Evolutionary conservation across 2,888 invertebrate species (phyloP), one percentile per base, ranked within the genome.

Genomic region (Portevinia maculata): DNA sequence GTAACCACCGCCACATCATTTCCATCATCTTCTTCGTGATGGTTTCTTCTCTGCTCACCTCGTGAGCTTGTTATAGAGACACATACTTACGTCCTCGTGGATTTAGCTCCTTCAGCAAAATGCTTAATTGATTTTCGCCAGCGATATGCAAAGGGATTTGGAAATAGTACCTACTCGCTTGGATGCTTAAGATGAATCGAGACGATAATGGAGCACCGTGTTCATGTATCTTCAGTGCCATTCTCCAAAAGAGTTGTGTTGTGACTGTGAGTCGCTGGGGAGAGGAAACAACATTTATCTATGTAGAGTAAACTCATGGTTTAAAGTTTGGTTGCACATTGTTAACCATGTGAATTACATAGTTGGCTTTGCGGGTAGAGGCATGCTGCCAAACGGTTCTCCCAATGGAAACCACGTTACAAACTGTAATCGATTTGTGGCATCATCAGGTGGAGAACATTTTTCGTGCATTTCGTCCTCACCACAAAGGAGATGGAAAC

Each of bases 361-460:
- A 46, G 57, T 64, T 81, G 64, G 76, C 53, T 53, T 64, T 75
- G 70, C 34, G 75, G 69, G 8, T 46, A 21, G 57, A 53, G 62
- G 70, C 52, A 37, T 48, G 41, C 50, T 70, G 75, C 75, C 70
- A 75, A 62, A 52, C 3, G 57, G 34, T 30, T 9, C 28, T n/a
- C 48, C 41, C 44, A 44, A 53, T 50, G 55, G 19, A 75, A 65
- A 64, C 70, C 69, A 75, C 67, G 57, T 53, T 76, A 81, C 81
- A 81, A 70, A 64, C 70, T 70, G 52, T 81, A 81, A 81, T 81
- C 81, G 76, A 81, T 81, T 81, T 81, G 75, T 76, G 81, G 76
- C 76, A 81, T 76, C 81, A 59, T 75, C 81, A 50, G 64, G 76
- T 60, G 32, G 46, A 44, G 59, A 28, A 65, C 13, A 46, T 67